Evolutionary conservation across 2,113 vertebrate genomes (phyloP).

Genomic region (Protobothrops flavoviridis): DNA sequence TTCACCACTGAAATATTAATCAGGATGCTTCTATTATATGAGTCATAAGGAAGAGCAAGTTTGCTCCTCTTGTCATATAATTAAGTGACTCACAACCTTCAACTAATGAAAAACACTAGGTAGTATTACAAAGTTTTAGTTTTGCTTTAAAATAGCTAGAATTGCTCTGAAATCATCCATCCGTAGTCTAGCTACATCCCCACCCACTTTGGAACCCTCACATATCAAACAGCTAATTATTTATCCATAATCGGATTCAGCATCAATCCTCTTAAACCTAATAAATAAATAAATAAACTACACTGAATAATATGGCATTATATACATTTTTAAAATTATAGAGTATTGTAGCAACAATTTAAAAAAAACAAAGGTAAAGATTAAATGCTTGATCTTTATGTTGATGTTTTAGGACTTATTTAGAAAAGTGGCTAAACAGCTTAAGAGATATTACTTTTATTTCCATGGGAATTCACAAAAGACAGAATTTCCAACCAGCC

Average conservation of each 20-base stretch:
- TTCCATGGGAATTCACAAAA: background rate
- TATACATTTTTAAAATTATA: constrained; percentile 24
- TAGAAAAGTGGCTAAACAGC: background rate
- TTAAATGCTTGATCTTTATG: constrained; percentile 8
- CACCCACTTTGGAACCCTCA: constrained; percentile 36
- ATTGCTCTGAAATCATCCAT: background rate
- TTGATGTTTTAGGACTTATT: background rate
- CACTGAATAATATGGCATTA: constrained; percentile 7
- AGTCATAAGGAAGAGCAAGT: constrained; percentile 18
- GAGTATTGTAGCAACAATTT: constrained; percentile 45
- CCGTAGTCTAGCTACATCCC: background rate
- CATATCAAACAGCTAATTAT: constrained; percentile 13
- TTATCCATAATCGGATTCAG: background rate
- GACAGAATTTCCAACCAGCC: background rate
- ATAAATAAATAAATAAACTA: constrained; percentile 29
- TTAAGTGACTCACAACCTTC: constrained; percentile 25
- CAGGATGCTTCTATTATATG: constrained; percentile 9
- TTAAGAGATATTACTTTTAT: background rate
- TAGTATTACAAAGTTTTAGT: background rate
- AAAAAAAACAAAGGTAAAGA: constrained; percentile 49
- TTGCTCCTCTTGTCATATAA: constrained; percentile 20
- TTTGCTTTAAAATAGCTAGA: constrained; percentile 1
- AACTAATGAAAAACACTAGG: constrained; percentile 20
- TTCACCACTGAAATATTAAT: constrained; percentile 34
- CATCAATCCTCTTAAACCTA: constrained; percentile 33